Conservation (phyloP, 2,113 vertebrate genomes). For the Rafetus swinhoei region DNA sequence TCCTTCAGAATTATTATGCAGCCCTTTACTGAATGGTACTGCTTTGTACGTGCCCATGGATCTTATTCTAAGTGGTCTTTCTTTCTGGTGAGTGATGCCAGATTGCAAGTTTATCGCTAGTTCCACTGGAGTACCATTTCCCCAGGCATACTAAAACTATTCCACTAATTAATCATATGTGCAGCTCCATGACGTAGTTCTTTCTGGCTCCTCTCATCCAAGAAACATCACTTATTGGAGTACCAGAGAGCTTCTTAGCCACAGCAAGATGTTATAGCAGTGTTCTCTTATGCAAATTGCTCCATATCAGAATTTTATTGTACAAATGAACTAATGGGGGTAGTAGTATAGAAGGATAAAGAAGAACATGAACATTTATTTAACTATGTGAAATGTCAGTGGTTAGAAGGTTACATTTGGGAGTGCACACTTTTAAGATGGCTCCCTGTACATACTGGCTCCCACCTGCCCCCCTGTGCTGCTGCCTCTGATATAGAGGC, state of each 20-base stretch:
- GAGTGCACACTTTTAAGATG: too few relatives aligned
- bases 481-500: too few relatives aligned
- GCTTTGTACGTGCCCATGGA: neutral
- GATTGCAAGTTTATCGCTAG: accelerated
- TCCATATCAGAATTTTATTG: conserved; percentile 6
- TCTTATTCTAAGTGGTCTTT: neutral
- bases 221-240: neutral
- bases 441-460: too few relatives aligned
- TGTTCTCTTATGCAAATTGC: conserved; percentile 42
- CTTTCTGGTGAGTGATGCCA: neutral
- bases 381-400: too few relatives aligned
- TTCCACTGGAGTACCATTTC: neutral
- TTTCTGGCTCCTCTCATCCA: conserved; percentile 20
- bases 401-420: too few relatives aligned
- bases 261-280: conserved; percentile 24
- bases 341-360: neutral
- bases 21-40: accelerated
- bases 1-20: neutral
- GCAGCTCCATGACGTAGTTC: conserved; percentile 46
- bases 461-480: too few relatives aligned
- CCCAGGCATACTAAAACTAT: neutral
- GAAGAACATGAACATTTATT: neutral
- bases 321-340: conserved; percentile 15
- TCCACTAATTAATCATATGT: neutral
- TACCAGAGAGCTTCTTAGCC: conserved; percentile 34